Base-by-base conservation (phyloP, 2,797 vertebrate genomes). In the Chaenodraco wilsoni region DNA sequence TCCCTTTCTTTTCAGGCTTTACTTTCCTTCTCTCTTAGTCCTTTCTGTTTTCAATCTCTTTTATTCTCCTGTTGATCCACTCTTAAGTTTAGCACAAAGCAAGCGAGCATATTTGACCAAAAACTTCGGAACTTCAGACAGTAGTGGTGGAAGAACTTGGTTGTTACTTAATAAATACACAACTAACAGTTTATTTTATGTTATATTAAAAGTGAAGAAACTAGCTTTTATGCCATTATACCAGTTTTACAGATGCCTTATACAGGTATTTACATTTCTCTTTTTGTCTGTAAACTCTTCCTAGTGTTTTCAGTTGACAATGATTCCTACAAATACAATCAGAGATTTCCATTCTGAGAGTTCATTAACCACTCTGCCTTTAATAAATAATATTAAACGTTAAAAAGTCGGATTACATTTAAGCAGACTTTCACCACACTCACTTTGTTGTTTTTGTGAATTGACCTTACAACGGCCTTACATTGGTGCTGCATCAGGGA, bases 1-100 rank as follows among this genome's bases (percentile, higher is more conserved):
- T 74, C 49, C 72, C 66, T 49, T 59, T 70, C 52, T 46, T 56
- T 68, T 45, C 43, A 33, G 59, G 40, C 54, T 58, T 64, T 37
- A 50, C 50, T 56, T 60, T 69, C 44, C 19, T 41, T 61, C 51
- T 51, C 51, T 68, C 3, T 66, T 6, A 16, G 17, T 56, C 46
- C 45, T 52, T 49, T 58, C 50, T 49, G 41, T 8, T 69, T 76
- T 43, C 13, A 6, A 31, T 56, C 1, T 68, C 54, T 9, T 52
- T 48, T 9, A 16, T 3, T 37, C 27, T 43, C 45, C 19, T 2
- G 33, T 45, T 77, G 58, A 78, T 69, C 41, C 7, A 57, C 11
- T 43, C 41, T 50, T 21, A 41, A 14, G 50, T 54, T 67, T 41
- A 62, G 80, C 40, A 54, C 21, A 45, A 60, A 59, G 6, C 48